These are phyloP conservation scores for Bemisia tabaci DNA, from an alignment of 1,140 invertebrate species.

Conservation along the genomic window DNA sequence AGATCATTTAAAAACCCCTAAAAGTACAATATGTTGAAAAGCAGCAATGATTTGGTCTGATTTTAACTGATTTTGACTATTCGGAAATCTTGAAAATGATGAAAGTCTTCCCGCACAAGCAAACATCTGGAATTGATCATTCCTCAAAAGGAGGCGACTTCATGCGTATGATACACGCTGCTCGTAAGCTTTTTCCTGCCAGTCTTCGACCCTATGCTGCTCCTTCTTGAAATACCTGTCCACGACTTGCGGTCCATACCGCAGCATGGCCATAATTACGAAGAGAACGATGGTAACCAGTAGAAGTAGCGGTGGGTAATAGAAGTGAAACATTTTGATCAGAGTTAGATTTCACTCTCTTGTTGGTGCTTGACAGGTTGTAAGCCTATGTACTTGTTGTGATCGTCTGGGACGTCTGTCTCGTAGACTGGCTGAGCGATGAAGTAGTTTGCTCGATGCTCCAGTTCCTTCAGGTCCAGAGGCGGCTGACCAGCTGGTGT, in stretches of 20 bases:
- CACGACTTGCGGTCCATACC: conserved; percentile 41
- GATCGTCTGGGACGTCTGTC: conserved; percentile 23
- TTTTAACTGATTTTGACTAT: too few relatives aligned
- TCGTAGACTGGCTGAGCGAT: conserved; percentile 25
- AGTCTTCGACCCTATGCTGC: conserved; percentile 44
- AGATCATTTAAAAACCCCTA: too few relatives aligned
- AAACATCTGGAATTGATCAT: too few relatives aligned
- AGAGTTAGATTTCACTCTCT: conserved; percentile 60
- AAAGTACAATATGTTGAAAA: too few relatives aligned
- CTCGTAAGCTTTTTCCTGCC: conserved; percentile 43
- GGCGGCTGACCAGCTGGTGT: conserved; percentile 71
- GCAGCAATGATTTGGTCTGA: too few relatives aligned
- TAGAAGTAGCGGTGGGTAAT: conserved; percentile 55
- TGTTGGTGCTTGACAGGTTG: conserved; percentile 63
- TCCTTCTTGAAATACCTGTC: conserved; percentile 39
- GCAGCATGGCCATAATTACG: conserved; percentile 57
- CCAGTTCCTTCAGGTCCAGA: conserved; percentile 58
- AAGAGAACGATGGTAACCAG: conserved; percentile 53
- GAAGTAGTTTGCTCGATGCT: conserved; percentile 29
- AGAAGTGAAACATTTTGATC: conserved; percentile 47
- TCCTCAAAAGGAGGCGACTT: too few relatives aligned
- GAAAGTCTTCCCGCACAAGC: too few relatives aligned
- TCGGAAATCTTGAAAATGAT: too few relatives aligned
- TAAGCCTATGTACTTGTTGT: conserved; percentile 24
- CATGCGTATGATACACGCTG: conserved; percentile 40